Evolutionary conservation across 2,888 invertebrate genomes (phyloP).

Genomic region (Brachypterus glaber): DNA sequence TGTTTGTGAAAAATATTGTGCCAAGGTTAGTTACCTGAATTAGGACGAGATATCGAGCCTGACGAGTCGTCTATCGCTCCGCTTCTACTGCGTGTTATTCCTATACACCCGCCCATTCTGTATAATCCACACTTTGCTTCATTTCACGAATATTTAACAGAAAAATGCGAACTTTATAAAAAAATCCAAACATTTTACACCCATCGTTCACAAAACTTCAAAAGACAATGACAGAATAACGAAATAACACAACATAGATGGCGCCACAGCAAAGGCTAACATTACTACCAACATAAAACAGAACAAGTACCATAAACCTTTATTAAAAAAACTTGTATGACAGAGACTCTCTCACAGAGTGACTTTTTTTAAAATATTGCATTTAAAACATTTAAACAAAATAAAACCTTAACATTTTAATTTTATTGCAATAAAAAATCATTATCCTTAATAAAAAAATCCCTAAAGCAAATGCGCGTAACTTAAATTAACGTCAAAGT

Average conservation of each 20-base stretch:
- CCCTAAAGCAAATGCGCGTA: no score
- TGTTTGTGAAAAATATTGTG: no score
- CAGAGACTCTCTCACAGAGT: no score
- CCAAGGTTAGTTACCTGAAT: conserved; percentile 54
- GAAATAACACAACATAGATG: conserved; percentile 1
- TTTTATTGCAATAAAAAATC: no score
- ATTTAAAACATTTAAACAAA: no score
- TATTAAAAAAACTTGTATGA: no score
- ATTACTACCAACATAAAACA: no score
- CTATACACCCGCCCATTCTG: conserved; percentile 85
- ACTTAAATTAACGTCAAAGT: no score
- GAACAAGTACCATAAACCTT: no score
- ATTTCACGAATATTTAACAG: conserved; percentile 38
- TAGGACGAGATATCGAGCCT: conserved; percentile 70
- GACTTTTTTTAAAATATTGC: no score
- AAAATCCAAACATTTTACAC: conserved; percentile 35
- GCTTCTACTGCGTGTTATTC: conserved; percentile 71
- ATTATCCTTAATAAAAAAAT: no score
- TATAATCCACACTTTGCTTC: conserved; percentile 42
- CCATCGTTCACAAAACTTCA: conserved; percentile 30
- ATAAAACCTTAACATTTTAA: no score
- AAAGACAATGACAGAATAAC: conserved; percentile 21
- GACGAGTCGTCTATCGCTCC: conserved; percentile 73
- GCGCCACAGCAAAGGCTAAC: neutral
- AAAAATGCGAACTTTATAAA: conserved; percentile 20